These are phyloP conservation scores for Drosophila robusta DNA, from an alignment of 2,888 invertebrate genomes.

Conservation along the genomic window DNA sequence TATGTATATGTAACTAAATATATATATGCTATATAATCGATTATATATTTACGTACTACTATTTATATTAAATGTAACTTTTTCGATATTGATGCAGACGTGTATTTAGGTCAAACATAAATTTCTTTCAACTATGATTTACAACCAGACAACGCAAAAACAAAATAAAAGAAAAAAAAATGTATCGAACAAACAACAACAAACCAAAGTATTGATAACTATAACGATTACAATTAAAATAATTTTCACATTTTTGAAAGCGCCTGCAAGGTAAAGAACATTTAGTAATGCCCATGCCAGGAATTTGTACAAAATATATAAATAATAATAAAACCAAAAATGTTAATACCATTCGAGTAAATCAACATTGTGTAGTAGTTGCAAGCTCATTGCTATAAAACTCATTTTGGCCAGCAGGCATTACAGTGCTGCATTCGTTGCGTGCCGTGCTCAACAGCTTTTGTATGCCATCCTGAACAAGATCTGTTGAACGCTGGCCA, in stretches of 20 bases:
- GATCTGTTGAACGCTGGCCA: slow-evolving; percentile 43
- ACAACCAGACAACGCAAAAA: slow-evolving; percentile 32
- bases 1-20: slow-evolving; percentile 27
- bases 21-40: slow-evolving; percentile 58
- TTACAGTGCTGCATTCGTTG: neutral
- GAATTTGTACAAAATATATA: slow-evolving; percentile 26
- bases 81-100: slow-evolving; percentile 69
- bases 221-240: slow-evolving; percentile 38
- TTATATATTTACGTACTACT: slow-evolving; percentile 42
- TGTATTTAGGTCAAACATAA: slow-evolving; percentile 73
- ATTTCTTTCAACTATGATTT: slow-evolving; percentile 65
- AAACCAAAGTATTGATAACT: slow-evolving; percentile 63
- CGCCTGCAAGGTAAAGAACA: slow-evolving; percentile 47
- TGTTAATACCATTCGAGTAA: slow-evolving; percentile 25
- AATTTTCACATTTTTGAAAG: slow-evolving; percentile 33
- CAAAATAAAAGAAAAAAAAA: slow-evolving; percentile 17
- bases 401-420: slow-evolving; percentile 31
- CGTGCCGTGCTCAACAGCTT: slow-evolving; percentile 34
- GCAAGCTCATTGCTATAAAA: slow-evolving; percentile 59
- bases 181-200: slow-evolving; percentile 60
- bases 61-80: slow-evolving; percentile 61
- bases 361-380: slow-evolving; percentile 42
- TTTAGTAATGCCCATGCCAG: slow-evolving; percentile 24
- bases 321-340: slow-evolving; percentile 10
- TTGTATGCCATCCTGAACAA: slow-evolving; percentile 30